Evolutionary conservation across 2,113 vertebrate genomes (phyloP).

Genomic region (Takifugu bimaculatus): DNA sequence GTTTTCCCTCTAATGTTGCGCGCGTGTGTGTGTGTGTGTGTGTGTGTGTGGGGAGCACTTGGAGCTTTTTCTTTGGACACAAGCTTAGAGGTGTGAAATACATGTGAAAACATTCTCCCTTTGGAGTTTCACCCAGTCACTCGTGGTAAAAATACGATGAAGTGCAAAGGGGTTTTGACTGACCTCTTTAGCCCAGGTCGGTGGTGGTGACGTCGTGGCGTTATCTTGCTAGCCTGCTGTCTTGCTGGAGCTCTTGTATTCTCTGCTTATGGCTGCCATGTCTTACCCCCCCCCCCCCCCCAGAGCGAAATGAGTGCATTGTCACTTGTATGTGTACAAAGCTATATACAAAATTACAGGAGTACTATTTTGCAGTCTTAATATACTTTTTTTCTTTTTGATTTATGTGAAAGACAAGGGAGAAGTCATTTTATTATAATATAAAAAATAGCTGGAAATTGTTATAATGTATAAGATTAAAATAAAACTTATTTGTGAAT

Average conservation of each 20-base stretch:
- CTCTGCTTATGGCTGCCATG: constrained; percentile 66
- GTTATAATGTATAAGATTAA: constrained; percentile 73
- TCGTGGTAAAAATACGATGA: constrained; percentile 10
- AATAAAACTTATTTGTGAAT: constrained; percentile 80
- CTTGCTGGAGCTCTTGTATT: constrained; percentile 63
- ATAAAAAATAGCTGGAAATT: constrained; percentile 74
- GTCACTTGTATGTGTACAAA: constrained; percentile 70
- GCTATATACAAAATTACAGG: constrained; percentile 69
- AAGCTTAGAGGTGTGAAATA: constrained; percentile 24
- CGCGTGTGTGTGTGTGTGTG: constrained; percentile 6
- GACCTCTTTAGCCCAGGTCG: constrained; percentile 49
- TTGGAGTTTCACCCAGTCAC: constrained; percentile 15
- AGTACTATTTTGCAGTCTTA: constrained; percentile 79
- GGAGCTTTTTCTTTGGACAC: constrained; percentile 42
- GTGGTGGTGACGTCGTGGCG: constrained; percentile 54
- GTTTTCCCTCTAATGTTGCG: constrained; percentile 46
- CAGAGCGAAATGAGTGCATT: constrained; percentile 54
- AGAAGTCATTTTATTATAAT: constrained; percentile 75
- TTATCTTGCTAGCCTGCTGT: constrained; percentile 54
- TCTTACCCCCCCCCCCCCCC: constrained; percentile 43
- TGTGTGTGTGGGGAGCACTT: constrained; percentile 20
- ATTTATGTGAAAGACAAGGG: constrained; percentile 70
- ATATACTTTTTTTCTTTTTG: constrained; percentile 64
- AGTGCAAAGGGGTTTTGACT: constrained; percentile 35
- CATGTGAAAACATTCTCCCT: constrained; percentile 23